Base-by-base conservation (phyloP, 2,113 vertebrate genomes). In the Phylloscopus whistleri region DNA sequence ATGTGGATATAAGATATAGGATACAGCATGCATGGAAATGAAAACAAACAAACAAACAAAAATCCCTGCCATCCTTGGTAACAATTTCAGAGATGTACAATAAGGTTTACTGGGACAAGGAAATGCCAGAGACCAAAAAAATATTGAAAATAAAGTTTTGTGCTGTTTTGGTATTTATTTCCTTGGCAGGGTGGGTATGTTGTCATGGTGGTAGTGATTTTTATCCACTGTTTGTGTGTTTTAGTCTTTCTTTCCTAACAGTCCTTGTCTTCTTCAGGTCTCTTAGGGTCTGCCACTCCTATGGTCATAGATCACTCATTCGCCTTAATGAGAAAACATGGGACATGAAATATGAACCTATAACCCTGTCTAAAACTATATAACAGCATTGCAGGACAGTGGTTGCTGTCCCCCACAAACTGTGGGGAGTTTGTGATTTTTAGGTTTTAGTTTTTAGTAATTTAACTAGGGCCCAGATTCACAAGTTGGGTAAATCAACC, bases 231-330 rank as follows among this genome's bases (percentile, higher is more conserved):
- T 16, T 77, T 59, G 0, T 51, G 87, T 90, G 11, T 27, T 90
- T 86, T 16, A 19, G 8, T 86, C 28, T 62, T 60, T 90, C 23
- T 92, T 78, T 91, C 24, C 24, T 87, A 67, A 59, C 0, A 1
- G 11, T 87, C 19, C 22, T 81, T 17, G 6, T 70, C 37, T 44
- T 51, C 48, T 86, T 80, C 31, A 26, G 11, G 12, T 56, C 27
- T 52, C 16, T 72, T 46, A 59, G 19, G 9, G 13, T 67, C 33
- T 94, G 24, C 6, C 9, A 67, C 33, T 60, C 20, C 16, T 68
- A 9, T 1, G 2, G 13, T 37, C n/a, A n/a, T 21, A 87, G 31
- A 30, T 24, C 6, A 67, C 0, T 0, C 7, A 21, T 13, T 41
- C 78, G 23, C n/a, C 35, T 74, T 67, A 39, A 67, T 39, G 35